Percentiles rank a stretch among this genome's conserved stretches.
Conservation (phyloP, 2,113 vertebrate species). For the Thamnophis sirtalis region DNA sequence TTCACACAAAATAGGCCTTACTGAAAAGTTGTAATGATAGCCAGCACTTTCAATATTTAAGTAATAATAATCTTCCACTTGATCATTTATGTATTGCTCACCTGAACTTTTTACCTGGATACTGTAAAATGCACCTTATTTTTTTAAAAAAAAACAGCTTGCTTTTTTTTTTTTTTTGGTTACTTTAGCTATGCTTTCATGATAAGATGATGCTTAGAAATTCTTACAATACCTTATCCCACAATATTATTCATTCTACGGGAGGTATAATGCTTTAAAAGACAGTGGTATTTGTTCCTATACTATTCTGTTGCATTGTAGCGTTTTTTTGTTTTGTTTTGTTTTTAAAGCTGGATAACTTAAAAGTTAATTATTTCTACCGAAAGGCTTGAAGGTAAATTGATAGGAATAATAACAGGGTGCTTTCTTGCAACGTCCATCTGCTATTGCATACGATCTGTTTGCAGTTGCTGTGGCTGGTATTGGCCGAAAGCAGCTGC, state of each 20-base stretch:
- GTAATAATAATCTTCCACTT: constrained; percentile 62
- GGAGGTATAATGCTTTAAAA: constrained; percentile 59
- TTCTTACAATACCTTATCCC: constrained; percentile 41
- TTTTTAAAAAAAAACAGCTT: constrained; percentile 47
- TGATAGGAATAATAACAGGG: constrained; percentile 46
- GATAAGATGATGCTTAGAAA: constrained; percentile 60
- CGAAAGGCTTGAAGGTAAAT: constrained; percentile 63
- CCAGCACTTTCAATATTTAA: constrained; percentile 83
- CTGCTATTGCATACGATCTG: constrained; percentile 96
- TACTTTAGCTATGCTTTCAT: constrained; percentile 47
- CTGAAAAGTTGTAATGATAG: constrained; percentile 77
- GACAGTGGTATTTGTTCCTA: constrained; percentile 59
- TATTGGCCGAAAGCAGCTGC: constrained; percentile 92
- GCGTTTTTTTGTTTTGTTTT: constrained; percentile 32
- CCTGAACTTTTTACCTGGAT: constrained; percentile 83
- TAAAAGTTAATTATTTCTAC: constrained; percentile 53
- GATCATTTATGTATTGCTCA: constrained; percentile 80
- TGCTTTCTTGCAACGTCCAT: constrained; percentile 61
- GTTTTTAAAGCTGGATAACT: constrained; percentile 69
- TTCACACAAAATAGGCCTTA: constrained; percentile 67
- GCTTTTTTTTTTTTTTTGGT: constrained; percentile 21
- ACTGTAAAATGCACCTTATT: constrained; percentile 64
- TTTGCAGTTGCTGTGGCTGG: constrained; percentile 94
- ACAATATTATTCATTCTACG: constrained; percentile 33
- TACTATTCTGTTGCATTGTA: constrained; percentile 50